These are phyloP conservation scores for Oncorhynchus masou DNA, from an alignment of 2,113 vertebrate genomes.

Conservation along the genomic window DNA sequence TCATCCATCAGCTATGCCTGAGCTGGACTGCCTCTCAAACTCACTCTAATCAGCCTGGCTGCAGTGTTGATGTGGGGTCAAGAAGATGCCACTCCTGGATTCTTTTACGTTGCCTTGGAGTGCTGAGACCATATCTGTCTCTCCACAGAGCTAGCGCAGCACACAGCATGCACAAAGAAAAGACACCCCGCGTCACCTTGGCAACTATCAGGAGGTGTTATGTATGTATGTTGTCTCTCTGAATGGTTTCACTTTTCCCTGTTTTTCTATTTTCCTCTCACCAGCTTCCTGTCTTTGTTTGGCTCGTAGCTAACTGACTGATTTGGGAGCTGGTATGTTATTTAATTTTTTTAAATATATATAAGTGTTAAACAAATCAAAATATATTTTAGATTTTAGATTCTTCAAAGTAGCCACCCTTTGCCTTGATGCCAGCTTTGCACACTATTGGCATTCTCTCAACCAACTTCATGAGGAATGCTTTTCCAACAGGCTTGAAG, in stretches of 20 bases:
- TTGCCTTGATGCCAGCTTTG: too few species aligned
- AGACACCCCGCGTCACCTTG: conserved; percentile 47
- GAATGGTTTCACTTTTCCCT: conserved; percentile 27
- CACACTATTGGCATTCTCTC: too few species aligned
- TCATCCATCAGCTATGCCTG: background rate
- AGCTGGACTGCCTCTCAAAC: background rate
- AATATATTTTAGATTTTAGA: too few species aligned
- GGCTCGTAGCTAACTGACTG: background rate
- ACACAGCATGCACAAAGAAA: conserved; percentile 14
- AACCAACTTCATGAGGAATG: too few species aligned
- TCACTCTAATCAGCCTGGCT: background rate
- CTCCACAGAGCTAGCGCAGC: conserved; percentile 8
- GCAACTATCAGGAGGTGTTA: conserved; percentile 49
- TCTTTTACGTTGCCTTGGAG: conserved; percentile 14
- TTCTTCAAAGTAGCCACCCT: too few species aligned
- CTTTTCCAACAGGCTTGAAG: too few species aligned
- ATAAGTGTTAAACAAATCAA: too few species aligned
- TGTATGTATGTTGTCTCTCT: conserved; percentile 31
- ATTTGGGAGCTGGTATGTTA: background rate
- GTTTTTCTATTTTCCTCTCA: background rate
- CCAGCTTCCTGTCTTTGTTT: conserved; percentile 15
- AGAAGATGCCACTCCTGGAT: conserved; percentile 26
- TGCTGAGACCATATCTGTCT: conserved; percentile 39
- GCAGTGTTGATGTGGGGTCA: conserved; percentile 22
- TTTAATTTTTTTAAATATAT: too few species aligned